Conservation (phyloP, 2,113 vertebrate genomes). For the Myiozetetes cayanensis region DNA sequence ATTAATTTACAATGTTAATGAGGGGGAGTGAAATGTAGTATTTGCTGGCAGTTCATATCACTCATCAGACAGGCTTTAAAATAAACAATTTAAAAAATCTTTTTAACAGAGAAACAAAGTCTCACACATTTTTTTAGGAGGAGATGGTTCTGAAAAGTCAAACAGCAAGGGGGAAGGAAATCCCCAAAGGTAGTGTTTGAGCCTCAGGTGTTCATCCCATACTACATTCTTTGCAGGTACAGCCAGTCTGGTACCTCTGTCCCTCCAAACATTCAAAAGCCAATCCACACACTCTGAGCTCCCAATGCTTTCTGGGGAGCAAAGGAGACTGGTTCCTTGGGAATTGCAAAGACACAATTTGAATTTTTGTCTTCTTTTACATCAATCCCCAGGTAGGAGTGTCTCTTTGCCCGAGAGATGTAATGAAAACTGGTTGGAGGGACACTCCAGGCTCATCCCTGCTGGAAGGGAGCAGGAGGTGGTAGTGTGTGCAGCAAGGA, state of each 20-base stretch:
- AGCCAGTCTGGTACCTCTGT: neutral
- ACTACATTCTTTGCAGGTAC: neutral
- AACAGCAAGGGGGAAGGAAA: neutral
- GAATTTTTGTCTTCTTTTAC: too few species aligned
- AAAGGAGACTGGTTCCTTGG: neutral
- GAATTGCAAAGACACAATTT: too few species aligned
- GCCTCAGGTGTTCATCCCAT: neutral
- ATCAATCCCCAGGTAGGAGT: too few species aligned
- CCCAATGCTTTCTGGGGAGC: neutral
- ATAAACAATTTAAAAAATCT: neutral
- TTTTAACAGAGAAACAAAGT: neutral
- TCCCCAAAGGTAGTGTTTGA: neutral
- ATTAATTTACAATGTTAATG: constrained; percentile 39
- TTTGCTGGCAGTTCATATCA: neutral
- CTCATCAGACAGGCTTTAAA: constrained; percentile 10
- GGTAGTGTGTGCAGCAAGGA: neutral
- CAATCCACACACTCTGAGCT: neutral
- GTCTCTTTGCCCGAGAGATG: neutral
- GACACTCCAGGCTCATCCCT: neutral
- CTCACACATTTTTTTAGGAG: neutral
- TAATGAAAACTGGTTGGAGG: neutral
- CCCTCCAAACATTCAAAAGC: neutral
- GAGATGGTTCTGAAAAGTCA: neutral
- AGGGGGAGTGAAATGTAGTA: neutral
- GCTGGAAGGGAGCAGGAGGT: neutral